phyloP scores from a whole-genome alignment of 2,113 vertebrate species.

The Cisticola juncidis region DNA sequence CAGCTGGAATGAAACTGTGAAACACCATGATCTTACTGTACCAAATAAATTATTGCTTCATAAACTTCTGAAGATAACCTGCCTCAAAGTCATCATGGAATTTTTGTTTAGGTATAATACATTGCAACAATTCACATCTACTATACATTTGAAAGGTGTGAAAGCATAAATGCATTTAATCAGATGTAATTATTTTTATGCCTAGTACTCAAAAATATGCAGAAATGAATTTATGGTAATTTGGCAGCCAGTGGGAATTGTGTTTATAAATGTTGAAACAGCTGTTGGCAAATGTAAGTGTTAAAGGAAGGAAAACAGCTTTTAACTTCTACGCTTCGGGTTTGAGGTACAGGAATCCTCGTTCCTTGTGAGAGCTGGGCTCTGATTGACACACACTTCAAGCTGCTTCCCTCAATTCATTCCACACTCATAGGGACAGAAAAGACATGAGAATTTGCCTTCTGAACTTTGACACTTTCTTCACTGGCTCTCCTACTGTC shows the following conservation, averaged over 20 bases:
- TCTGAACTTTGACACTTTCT: constrained; percentile 18
- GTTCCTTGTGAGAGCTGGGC: not conserved
- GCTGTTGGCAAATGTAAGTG: constrained; percentile 71
- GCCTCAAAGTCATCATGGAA: not conserved
- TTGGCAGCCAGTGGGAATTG: constrained; percentile 71
- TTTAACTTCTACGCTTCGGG: constrained; percentile 23
- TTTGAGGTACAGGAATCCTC: constrained; percentile 27
- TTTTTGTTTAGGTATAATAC: constrained; percentile 61
- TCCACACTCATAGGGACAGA: not conserved
- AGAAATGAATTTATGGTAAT: constrained; percentile 75
- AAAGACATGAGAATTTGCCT: not conserved
- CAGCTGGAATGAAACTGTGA: constrained; percentile 29
- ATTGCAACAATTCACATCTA: constrained; percentile 59
- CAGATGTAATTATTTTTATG: constrained; percentile 75
- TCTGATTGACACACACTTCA: not conserved
- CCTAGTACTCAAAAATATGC: constrained; percentile 66
- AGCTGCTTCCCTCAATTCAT: not conserved
- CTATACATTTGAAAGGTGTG: constrained; percentile 67
- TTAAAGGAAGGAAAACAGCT: constrained; percentile 68
- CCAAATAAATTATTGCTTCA: not conserved
- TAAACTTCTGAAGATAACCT: constrained; percentile 37
- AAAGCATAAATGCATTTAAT: constrained; percentile 75
- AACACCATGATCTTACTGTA: not conserved
- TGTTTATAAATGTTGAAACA: constrained; percentile 77
- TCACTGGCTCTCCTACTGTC: not conserved